These are phyloP conservation scores for Operophtera brumata DNA, from an alignment of 2,888 invertebrate genomes.

Conservation along the genomic window DNA sequence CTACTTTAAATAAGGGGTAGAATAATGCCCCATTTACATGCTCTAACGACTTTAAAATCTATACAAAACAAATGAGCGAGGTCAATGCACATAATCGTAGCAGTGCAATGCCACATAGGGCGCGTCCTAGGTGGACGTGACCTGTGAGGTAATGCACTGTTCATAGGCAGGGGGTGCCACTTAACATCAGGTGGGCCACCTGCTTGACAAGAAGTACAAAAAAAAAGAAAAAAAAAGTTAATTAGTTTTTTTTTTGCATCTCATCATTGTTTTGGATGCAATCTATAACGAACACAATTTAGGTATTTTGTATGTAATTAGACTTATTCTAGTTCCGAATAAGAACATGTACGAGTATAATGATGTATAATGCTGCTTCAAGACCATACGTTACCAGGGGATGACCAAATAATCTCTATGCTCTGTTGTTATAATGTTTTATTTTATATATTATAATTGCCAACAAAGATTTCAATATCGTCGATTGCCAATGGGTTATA, in stretches of 20 bases:
- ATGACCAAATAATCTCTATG: neutral
- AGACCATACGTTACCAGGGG: neutral
- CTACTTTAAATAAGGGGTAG: constrained; percentile 21
- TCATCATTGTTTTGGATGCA: neutral
- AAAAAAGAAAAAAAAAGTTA: too few species aligned
- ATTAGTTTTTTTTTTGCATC: too few species aligned
- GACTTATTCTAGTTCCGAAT: neutral
- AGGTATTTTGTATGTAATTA: neutral
- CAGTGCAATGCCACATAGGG: too few species aligned
- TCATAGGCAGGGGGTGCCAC: too few species aligned
- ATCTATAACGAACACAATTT: neutral
- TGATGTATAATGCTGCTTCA: neutral
- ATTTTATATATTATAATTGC: too few species aligned
- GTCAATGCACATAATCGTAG: neutral
- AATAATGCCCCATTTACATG: constrained; percentile 19
- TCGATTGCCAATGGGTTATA: too few species aligned
- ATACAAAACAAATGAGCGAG: constrained; percentile 14
- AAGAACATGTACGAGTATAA: neutral
- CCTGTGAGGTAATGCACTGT: too few species aligned
- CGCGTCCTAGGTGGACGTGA: too few species aligned
- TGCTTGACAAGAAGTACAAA: too few species aligned
- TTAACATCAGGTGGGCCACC: too few species aligned
- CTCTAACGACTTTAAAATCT: constrained; percentile 10
- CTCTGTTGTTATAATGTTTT: too few species aligned
- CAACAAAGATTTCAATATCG: too few species aligned